phyloP scores from a whole-genome alignment of 2,888 invertebrate species.

The Argyresthia albistria region DNA sequence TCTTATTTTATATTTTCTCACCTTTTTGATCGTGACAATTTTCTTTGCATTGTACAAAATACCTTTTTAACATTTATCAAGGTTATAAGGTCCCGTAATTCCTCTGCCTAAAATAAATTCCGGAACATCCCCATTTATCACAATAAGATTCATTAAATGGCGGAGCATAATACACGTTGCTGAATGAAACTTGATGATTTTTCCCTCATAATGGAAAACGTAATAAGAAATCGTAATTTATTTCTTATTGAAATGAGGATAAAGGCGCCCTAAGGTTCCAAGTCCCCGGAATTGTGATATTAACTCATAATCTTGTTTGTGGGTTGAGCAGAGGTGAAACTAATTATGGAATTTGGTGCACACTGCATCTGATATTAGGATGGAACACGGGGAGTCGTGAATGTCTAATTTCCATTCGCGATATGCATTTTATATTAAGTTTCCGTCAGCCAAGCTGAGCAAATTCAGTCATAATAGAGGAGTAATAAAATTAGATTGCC shows the following conservation, averaged over 20 bases:
- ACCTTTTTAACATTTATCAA: background rate
- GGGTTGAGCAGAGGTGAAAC: conserved; percentile 50
- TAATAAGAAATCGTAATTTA: conserved; percentile 71
- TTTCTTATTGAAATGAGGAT: conserved; percentile 70
- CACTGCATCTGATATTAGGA: conserved; percentile 8
- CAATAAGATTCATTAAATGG: conserved; percentile 7
- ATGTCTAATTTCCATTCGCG: too few species aligned
- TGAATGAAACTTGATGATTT: conserved; percentile 61
- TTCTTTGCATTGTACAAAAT: too few species aligned
- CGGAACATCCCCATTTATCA: conserved; percentile 10
- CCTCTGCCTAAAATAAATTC: background rate
- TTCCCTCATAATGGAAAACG: conserved; percentile 61
- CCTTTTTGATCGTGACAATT: too few species aligned
- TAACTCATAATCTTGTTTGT: conserved; percentile 69
- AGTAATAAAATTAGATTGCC: conserved; percentile 32
- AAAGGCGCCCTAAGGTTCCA: conserved; percentile 43
- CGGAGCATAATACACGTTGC: conserved; percentile 23
- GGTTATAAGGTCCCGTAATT: background rate
- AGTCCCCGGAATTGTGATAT: conserved; percentile 50
- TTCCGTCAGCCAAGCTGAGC: too few species aligned
- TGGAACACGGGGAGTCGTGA: too few species aligned
- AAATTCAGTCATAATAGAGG: too few species aligned
- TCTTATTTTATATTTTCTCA: too few species aligned
- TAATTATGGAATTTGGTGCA: conserved; percentile 61
- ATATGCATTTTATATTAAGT: too few species aligned